Percentiles rank a stretch among this genome's conserved stretches.
Conservation (phyloP, 2,888 invertebrate genomes). For the Helobdella robusta region DNA sequence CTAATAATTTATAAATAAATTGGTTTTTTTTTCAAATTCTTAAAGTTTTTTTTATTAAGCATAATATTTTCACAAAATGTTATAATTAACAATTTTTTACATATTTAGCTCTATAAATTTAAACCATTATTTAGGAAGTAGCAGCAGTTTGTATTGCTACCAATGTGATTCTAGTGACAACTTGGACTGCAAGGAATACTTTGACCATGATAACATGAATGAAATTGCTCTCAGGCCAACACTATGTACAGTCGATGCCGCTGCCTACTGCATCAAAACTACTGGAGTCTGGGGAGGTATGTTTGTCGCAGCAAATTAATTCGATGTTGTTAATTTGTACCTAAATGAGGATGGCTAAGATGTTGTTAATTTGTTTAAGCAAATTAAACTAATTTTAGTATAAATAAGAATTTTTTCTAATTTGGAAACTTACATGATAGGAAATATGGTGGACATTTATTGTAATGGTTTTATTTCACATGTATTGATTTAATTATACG, state of each 20-base stretch:
- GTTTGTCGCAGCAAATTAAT: too few species aligned
- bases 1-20: too few species aligned
- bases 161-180: constrained; percentile 73
- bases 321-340: too few species aligned
- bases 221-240: constrained; percentile 57
- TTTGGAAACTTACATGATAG: too few species aligned
- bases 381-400: constrained; percentile 1
- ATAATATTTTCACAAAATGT: background rate
- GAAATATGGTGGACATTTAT: too few species aligned
- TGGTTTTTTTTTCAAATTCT: background rate
- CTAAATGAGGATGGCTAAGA: too few species aligned
- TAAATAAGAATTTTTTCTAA: too few species aligned
- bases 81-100: background rate
- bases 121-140: background rate
- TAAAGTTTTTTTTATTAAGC: background rate
- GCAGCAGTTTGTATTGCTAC: constrained; percentile 61
- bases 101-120: too few species aligned
- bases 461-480: too few species aligned
- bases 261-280: constrained; percentile 74
- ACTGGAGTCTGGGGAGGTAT: constrained; percentile 64
- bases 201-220: constrained; percentile 53
- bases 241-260: constrained; percentile 63
- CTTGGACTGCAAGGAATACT: constrained; percentile 52
- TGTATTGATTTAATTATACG: too few species aligned
- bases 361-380: background rate